Base-by-base conservation (phyloP, 1,140 invertebrate genomes). In the Condylostylus longicornis region DNA sequence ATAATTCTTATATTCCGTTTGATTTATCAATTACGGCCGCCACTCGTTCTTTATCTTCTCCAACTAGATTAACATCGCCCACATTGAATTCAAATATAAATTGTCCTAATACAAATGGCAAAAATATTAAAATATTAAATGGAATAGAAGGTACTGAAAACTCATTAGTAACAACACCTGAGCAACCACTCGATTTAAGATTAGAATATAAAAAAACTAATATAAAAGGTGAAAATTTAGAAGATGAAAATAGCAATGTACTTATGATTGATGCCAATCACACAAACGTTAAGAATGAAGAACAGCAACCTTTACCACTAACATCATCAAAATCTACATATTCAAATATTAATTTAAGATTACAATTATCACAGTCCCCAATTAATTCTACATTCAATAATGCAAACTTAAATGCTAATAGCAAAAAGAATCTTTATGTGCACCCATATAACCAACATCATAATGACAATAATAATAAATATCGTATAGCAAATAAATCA, bases 161-260 rank as follows among this genome's bases (percentile, higher is more conserved):
- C n/a, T n/a, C 15, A 34, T 5, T 17, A 34, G 27, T 43, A 32
- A n/a, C 41, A 31, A 14, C 31, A 21, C 19, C 13, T 18, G 79
- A 82, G 43, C 78, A 83, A 51, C 85, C 85, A 3, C 62, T 90
- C 30, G 85, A 89, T 55, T 67, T 90, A 8, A 70, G 82, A 41
- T 70, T 88, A 29, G 82, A 82, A 29, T 77, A 79, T 54, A 88
- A 87, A 50, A 80, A 83, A 51, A 15, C 49, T 51, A 12, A 39
- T 59, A 15, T 57, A 55, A 5, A 70, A 77, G 49, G 45, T 51
- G 54, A 61, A 38, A 64, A 69, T 10, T 47, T 78, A 5, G 72
- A 79, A 48, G 81, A 84, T 58, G 82, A 84, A 54, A 84, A 86
- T 54, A 68, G 72, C 45, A 80, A 80, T 54, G 50, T 77, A 1